Conservation (phyloP, 2,797 vertebrate genomes). For the Epinephelus awoara region DNA sequence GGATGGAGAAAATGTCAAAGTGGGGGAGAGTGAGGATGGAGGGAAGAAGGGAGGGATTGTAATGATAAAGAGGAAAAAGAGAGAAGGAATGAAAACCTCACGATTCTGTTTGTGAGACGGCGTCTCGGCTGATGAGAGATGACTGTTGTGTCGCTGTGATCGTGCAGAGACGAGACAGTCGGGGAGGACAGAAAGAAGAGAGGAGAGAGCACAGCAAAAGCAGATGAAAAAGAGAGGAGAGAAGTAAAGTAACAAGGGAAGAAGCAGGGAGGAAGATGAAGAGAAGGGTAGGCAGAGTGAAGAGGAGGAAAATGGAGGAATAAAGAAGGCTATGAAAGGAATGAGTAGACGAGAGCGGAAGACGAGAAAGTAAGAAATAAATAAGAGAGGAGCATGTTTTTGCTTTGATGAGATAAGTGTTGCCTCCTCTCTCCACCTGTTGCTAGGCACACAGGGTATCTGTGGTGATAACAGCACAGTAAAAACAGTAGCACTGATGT, state of each 20-base stretch:
- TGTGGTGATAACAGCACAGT: neutral
- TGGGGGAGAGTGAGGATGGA: conserved; percentile 1
- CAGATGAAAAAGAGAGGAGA: neutral
- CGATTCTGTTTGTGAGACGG: conserved; percentile 25
- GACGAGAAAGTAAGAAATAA: conserved; percentile 4
- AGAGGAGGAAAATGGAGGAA: conserved; percentile 39
- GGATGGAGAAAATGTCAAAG: neutral
- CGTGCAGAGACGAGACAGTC: conserved; percentile 50
- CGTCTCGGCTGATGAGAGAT: conserved; percentile 51
- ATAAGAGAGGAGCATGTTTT: conserved; percentile 16
- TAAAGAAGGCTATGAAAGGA: conserved; percentile 36
- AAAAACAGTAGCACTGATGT: conserved; percentile 27
- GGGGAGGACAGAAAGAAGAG: conserved; percentile 23
- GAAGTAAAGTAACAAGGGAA: conserved; percentile 14
- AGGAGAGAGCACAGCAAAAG: conserved; percentile 1
- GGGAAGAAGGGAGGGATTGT: neutral
- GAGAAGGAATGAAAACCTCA: conserved; percentile 24
- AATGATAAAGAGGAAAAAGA: conserved; percentile 8
- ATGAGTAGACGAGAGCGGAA: conserved; percentile 22
- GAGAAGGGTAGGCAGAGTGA: conserved; percentile 29
- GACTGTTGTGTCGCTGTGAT: conserved; percentile 59
- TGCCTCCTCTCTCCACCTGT: conserved; percentile 59
- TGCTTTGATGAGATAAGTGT: conserved; percentile 37
- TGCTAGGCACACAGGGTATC: conserved; percentile 45
- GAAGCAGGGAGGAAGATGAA: conserved; percentile 35